phyloP scores from a whole-genome alignment of 1,140 invertebrate genomes.

The Cydia pomonella region DNA sequence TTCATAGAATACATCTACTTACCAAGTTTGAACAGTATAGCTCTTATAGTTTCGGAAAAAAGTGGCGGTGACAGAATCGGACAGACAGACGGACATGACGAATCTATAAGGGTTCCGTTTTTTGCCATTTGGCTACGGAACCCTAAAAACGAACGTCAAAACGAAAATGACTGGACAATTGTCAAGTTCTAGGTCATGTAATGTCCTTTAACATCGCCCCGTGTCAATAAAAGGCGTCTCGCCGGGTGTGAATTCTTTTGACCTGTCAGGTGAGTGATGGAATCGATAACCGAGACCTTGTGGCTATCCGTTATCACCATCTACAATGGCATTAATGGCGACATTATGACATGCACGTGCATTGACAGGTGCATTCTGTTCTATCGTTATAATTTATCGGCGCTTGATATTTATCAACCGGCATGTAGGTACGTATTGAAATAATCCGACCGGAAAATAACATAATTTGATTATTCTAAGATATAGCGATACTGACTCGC shows the following conservation, averaged over 20 bases:
- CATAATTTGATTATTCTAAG: not conserved
- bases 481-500: too few species aligned
- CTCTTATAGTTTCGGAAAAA: too few species aligned
- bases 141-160: not conserved
- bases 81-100: too few species aligned
- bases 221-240: not conserved
- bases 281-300: slow-evolving; percentile 14
- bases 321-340: not conserved
- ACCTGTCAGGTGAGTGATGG: not conserved
- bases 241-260: slow-evolving; percentile 3
- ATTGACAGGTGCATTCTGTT: not conserved
- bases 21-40: too few species aligned
- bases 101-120: too few species aligned
- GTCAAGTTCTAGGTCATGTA: slow-evolving; percentile 1
- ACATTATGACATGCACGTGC: not conserved
- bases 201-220: not conserved
- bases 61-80: too few species aligned
- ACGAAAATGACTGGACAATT: not conserved
- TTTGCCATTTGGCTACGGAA: too few species aligned
- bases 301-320: not conserved
- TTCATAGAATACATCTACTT: too few species aligned
- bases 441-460: not conserved
- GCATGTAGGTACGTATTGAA: not conserved
- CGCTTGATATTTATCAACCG: not conserved
- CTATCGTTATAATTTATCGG: not conserved